Percentiles rank a stretch among this genome's conserved stretches.
These are phyloP conservation scores for Leptinotarsa undecemlineata DNA, from an alignment of 1,140 invertebrate species.

Conservation along the genomic window DNA sequence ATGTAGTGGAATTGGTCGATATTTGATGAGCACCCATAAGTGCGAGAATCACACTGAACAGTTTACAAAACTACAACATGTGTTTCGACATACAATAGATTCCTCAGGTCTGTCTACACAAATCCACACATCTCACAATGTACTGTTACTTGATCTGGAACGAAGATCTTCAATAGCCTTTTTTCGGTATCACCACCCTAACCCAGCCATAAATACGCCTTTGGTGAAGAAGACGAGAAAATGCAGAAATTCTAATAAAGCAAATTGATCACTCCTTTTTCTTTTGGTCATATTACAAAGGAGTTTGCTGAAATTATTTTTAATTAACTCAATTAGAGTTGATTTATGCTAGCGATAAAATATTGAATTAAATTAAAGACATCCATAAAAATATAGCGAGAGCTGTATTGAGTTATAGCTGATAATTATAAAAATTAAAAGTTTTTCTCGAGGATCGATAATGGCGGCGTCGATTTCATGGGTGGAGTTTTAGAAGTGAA, in stretches of 20 bases:
- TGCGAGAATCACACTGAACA: too few relatives aligned
- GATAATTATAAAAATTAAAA: conserved; percentile 43
- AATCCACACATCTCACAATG: too few relatives aligned
- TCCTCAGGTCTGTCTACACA: too few relatives aligned
- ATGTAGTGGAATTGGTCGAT: too few relatives aligned
- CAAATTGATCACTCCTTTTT: conserved; percentile 48
- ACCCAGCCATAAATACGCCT: too few relatives aligned
- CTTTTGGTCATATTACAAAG: conserved; percentile 46
- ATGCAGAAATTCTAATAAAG: conserved; percentile 45
- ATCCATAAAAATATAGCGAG: conserved; percentile 49
- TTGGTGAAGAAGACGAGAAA: conserved; percentile 19
- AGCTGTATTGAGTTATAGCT: conserved; percentile 53
- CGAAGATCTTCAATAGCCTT: too few relatives aligned
- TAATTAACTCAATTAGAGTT: conserved; percentile 57
- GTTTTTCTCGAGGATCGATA: conserved; percentile 8
- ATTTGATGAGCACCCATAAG: too few relatives aligned
- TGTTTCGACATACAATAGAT: too few relatives aligned
- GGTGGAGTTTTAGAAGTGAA: conserved; percentile 1
- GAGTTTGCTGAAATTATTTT: conserved; percentile 54
- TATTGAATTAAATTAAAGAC: conserved; percentile 56
- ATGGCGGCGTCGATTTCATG: conserved; percentile 3
- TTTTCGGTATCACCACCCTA: too few relatives aligned
- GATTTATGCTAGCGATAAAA: conserved; percentile 56
- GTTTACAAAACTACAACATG: too few relatives aligned
- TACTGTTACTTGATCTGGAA: too few relatives aligned